Base-by-base conservation (phyloP, 2,113 vertebrate genomes). In the Callopanchax toddi region DNA sequence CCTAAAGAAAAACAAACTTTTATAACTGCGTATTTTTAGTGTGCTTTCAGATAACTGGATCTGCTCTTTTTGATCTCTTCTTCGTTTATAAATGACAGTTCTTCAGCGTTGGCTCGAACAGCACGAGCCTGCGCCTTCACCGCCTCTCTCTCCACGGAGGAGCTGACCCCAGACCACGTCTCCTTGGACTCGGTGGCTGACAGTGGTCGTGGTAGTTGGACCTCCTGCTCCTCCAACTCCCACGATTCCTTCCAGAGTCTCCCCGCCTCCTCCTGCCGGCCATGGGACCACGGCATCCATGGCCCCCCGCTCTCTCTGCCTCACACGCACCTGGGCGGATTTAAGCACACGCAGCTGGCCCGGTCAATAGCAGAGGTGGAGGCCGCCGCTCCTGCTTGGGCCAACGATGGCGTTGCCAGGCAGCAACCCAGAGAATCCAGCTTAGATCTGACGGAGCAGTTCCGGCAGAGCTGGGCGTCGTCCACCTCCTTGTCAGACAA, bases 161-260 rank as follows among this genome's bases (percentile, higher is more conserved):
- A 97, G 92, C 93, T 96, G 84, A 92, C 92, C 60, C 94, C 93
- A 0, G 96, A 97, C n/a, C 94, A 94, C 32, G 65, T 92, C 65
- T 89, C 83, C 0, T 67, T 94, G 9, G 96, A 97, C 84, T 91
- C 93, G 0, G 89, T 86, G 34, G 95, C 89, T 0, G 96, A 99
- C 66, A 98, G 97, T 13, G 97, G 97, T 42, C 94, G 96, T 15
- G 96, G 96, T 49, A 99, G 96, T 89, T 99, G 97, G 97, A 99
- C 96, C 17, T 98, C 97, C 15, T 97, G 95, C 89, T 98, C 97
- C 4, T 97, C 95, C 81, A 97, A 92, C 61, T 98, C 96, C 51
- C 96, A 99, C 40, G 97, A 99, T 86, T 97, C 94, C 83, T 95
- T 99, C 88, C 97, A 98, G 87, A 95, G 87, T 57, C 91, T 98